These are phyloP conservation scores for Sycophila sp. DNA, from an alignment of 1,140 invertebrate genomes.

Conservation along the genomic window DNA sequence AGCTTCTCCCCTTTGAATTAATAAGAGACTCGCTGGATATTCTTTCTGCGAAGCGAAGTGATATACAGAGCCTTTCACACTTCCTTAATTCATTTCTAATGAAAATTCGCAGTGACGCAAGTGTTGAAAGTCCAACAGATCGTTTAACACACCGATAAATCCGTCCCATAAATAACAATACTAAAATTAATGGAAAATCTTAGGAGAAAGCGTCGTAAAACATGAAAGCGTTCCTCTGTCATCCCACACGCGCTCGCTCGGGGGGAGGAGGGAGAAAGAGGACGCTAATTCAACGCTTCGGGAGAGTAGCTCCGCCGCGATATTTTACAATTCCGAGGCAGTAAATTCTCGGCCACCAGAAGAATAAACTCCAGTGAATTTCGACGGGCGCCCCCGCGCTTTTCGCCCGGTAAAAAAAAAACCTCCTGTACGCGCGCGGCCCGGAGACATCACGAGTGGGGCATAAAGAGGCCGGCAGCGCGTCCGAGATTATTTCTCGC, in stretches of 20 bases:
- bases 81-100: too few species aligned
- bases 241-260: neutral
- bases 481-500: conserved; percentile 28
- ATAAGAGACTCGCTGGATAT: too few species aligned
- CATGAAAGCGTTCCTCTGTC: conserved; percentile 4
- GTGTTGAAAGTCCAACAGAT: too few species aligned
- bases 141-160: too few species aligned
- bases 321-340: conserved; percentile 45
- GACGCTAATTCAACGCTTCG: conserved; percentile 33
- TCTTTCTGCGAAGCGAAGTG: too few species aligned
- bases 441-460: conserved; percentile 11
- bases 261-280: too few species aligned
- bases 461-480: neutral
- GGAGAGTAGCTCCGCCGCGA: conserved; percentile 42
- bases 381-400: conserved; percentile 61
- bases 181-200: conserved; percentile 32
- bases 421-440: too few species aligned
- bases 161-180: conserved; percentile 24
- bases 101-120: too few species aligned
- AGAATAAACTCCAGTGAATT: conserved; percentile 60
- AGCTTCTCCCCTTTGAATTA: too few species aligned
- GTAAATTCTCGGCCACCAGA: conserved; percentile 9
- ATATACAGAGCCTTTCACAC: too few species aligned
- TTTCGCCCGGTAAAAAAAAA: too few species aligned
- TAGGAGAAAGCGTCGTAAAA: conserved; percentile 6